Conservation (phyloP, 2,888 invertebrate genomes). For the Melieria omissa region DNA sequence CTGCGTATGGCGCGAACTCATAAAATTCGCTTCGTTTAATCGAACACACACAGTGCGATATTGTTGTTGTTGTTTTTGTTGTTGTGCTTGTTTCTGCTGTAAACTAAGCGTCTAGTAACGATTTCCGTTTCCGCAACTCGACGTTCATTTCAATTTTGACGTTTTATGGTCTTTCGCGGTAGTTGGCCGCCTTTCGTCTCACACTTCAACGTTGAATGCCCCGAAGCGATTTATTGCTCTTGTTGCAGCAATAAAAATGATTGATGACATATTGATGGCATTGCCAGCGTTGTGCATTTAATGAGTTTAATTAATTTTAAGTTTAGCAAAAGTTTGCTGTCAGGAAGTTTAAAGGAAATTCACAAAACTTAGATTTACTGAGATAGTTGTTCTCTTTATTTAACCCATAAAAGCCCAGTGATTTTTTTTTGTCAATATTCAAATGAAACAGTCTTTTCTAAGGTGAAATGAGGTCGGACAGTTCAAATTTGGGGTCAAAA, state of each 20-base stretch:
- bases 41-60: background rate
- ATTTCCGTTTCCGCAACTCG: conserved; percentile 10
- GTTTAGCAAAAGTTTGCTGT: too few species aligned
- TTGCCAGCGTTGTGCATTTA: too few species aligned
- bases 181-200: background rate
- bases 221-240: background rate
- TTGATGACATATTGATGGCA: background rate
- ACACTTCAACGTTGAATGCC: background rate
- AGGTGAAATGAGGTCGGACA: too few species aligned
- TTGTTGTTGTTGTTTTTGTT: background rate
- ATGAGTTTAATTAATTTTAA: too few species aligned
- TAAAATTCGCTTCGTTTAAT: conserved; percentile 25
- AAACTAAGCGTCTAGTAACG: background rate
- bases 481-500: too few species aligned
- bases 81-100: background rate
- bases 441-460: too few species aligned
- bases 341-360: too few species aligned
- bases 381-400: too few species aligned
- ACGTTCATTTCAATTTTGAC: background rate
- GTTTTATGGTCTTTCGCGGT: conserved; percentile 8
- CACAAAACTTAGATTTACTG: too few species aligned
- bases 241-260: conserved; percentile 10
- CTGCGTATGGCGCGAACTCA: conserved; percentile 2
- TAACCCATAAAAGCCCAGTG: too few species aligned
- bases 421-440: too few species aligned